Conservation (phyloP, 2,797 vertebrate species). For the Anguilla marmorata region DNA sequence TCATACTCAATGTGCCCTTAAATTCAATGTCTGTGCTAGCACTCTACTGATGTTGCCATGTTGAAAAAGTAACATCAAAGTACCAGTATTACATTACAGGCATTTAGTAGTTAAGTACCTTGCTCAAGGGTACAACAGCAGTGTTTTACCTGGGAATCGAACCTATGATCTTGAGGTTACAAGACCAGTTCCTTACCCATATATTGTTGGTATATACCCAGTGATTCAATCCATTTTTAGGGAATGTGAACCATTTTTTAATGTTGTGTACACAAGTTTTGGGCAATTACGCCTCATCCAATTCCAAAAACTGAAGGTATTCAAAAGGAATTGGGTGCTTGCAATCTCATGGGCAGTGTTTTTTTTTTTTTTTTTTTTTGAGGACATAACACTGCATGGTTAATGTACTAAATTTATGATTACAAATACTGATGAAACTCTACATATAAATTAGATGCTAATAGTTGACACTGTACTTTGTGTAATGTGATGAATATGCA, state of each 20-base stretch:
- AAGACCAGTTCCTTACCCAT: too few species aligned
- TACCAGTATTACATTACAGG: background rate
- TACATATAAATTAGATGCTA: conserved; percentile 6
- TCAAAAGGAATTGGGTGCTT: background rate
- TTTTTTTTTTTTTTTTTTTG: background rate
- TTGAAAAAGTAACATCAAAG: background rate
- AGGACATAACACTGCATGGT: background rate
- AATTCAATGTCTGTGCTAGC: background rate
- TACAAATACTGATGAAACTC: background rate
- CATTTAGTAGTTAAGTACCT: too few species aligned
- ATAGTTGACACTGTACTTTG: background rate
- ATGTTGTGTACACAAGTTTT: background rate
- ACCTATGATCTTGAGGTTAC: too few species aligned
- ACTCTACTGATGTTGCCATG: background rate
- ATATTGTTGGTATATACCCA: background rate
- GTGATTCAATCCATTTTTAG: background rate
- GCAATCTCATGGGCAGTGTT: background rate
- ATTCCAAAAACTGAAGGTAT: background rate
- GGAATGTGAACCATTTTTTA: background rate
- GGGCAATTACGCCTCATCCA: background rate
- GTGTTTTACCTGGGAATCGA: too few species aligned
- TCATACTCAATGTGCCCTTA: background rate
- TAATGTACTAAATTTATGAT: conserved; percentile 4
- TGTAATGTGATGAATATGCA: conserved; percentile 10
- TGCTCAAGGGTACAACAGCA: too few species aligned